Conservation (phyloP, 1,140 invertebrate genomes). For the Psix sp. region DNA sequence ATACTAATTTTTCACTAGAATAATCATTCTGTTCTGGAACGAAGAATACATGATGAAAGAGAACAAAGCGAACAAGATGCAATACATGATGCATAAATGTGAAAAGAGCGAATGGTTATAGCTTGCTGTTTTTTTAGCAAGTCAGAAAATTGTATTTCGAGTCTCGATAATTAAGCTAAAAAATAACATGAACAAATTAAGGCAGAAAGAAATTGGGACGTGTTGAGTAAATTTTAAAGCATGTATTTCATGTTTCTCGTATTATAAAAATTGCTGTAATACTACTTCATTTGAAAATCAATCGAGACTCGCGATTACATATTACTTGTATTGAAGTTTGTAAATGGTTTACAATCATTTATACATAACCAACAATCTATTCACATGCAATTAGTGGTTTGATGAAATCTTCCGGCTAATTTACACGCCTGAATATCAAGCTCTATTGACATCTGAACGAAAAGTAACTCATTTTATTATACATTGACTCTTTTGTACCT, state of each 20-base stretch:
- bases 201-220: slow-evolving; percentile 36
- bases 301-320: slow-evolving; percentile 1
- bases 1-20: slow-evolving; percentile 27
- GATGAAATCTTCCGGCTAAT: slow-evolving; percentile 29
- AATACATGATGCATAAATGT: not conserved
- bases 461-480: slow-evolving; percentile 38
- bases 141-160: slow-evolving; percentile 26
- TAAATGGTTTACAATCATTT: slow-evolving; percentile 16
- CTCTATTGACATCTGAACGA: slow-evolving; percentile 37
- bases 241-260: slow-evolving; percentile 3
- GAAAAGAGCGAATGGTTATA: slow-evolving; percentile 19
- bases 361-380: not conserved
- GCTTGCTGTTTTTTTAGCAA: slow-evolving; percentile 20
- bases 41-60: slow-evolving; percentile 2
- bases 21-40: slow-evolving; percentile 11
- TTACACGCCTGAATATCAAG: slow-evolving; percentile 39
- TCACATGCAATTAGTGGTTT: slow-evolving; percentile 25
- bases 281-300: not conserved
- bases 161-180: slow-evolving; percentile 29
- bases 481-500: slow-evolving; percentile 52
- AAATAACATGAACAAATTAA: slow-evolving; percentile 34
- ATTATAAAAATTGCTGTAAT: no score
- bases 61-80: not conserved
- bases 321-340: slow-evolving; percentile 12
- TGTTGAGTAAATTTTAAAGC: slow-evolving; percentile 26